Base-by-base conservation (phyloP, 2,888 invertebrate species). In the Eupithecia exiguata region DNA sequence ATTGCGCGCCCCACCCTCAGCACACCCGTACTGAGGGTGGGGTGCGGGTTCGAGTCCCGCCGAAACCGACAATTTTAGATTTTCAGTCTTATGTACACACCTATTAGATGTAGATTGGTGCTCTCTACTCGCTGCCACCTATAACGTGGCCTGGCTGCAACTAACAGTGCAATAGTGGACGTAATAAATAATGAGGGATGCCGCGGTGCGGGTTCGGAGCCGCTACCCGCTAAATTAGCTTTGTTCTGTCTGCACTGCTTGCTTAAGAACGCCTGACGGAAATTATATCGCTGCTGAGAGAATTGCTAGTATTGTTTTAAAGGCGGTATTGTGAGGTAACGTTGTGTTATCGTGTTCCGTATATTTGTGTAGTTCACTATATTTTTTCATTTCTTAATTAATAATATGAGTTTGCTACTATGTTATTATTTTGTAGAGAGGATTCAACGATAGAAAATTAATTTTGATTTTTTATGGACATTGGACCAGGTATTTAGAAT, bases 161-260 rank as follows among this genome's bases (percentile, higher is more conserved):
- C 70, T 61, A 72, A 72, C 79, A 74, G 70, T 84, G 86, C 86
- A 85, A 85, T 85, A 84, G 83, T 84, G 83, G 80, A 76, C 82
- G 86, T 82, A 83, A 88, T 89, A 88, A 89, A 88, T 89, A 87
- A 86, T 81, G 77, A 83, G 82, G 82, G 84, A 81, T 85, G 87
- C 88, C 86, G 66, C 66, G 62, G 62, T 62, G 62, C 58, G 66
- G 21, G 66, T n/a, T 35, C 38, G 82, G 84, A 80, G 86, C 87
- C 85, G 78, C 84, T 83, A 79, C 80, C 84, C 82, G 81, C 83
- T 85, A 86, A 88, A 89, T 88, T 87, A 88, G 86, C 86, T 86
- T 74, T 77, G 79, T 74, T 75, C 70, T 76, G 74, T 71, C 76
- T 71, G 74, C 70, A 67, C 75, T 72, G 75, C 63, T 72, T 68